These are phyloP conservation scores for Boulengeromyrus knoepffleri DNA, from an alignment of 2,113 vertebrate genomes.

Conservation along the genomic window DNA sequence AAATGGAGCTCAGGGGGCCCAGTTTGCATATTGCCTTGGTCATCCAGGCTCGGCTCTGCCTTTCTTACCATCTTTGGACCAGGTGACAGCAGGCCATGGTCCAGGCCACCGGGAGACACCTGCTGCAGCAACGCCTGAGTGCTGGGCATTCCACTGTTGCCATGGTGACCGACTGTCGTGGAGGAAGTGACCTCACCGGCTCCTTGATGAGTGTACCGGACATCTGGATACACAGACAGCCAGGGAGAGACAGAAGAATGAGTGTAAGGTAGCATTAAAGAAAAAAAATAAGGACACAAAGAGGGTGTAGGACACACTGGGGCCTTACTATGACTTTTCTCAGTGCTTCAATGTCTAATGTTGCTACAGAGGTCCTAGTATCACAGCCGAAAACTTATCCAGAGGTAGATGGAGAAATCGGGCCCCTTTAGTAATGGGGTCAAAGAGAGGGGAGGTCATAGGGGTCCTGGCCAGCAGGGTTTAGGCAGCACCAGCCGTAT, in stretches of 20 bases:
- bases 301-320: neutral
- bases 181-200: slow-evolving; percentile 83
- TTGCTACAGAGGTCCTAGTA: neutral
- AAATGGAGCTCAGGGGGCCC: neutral
- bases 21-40: neutral
- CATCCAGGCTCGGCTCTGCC: slow-evolving; percentile 24
- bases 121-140: slow-evolving; percentile 91
- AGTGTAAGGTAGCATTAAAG: neutral
- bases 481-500: neutral
- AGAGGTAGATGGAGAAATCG: neutral
- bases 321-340: neutral
- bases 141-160: slow-evolving; percentile 74
- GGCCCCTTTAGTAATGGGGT: neutral
- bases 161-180: slow-evolving; percentile 85
- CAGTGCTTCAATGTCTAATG: neutral
- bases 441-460: neutral
- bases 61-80: slow-evolving; percentile 98
- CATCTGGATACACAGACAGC: slow-evolving; percentile 49
- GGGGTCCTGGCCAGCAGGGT: neutral
- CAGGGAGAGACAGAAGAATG: neutral
- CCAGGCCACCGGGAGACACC: slow-evolving; percentile 86
- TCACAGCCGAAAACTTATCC: neutral
- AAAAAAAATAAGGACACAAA: neutral
- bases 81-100: slow-evolving; percentile 90
- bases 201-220: slow-evolving; percentile 81